Base-by-base conservation (phyloP, 2,797 vertebrate species). In the Enteromius unitaeniatus region DNA sequence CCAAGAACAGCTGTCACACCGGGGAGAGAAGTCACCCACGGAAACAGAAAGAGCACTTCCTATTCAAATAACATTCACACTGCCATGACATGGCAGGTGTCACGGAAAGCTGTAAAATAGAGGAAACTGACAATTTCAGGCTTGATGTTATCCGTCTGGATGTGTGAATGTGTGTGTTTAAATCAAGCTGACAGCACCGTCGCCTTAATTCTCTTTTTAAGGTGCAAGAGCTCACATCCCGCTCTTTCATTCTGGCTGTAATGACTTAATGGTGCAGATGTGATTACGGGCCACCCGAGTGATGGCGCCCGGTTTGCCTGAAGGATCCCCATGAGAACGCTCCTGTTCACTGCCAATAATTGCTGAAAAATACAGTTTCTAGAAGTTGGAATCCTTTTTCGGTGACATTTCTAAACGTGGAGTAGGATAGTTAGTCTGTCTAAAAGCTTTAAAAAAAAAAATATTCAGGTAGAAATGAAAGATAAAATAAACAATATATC, bases 1-100 rank as follows among this genome's bases (percentile, higher is more conserved):
- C 88, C 89, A 87, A 87, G 88, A 87, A 55, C 86, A 86, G 91
- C 90, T 89, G 90, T 89, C 89, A 88, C 88, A 83, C 86, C 81
- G 9, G 81, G 88, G 87, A 86, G 87, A 86, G 45, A 85, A 88
- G 91, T 88, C 90, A 87, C 87, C 85, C 8, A 84, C 49, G 84
- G 69, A 84, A 85, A 60, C 65, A 73, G 45, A 82, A 82, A 6
- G 26, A 64, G 21, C 64, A 70, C 82, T 83, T 83, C 45, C 69
- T 34, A 83, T 84, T 85, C 68, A 85, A 83, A 83, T 70, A 70
- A 83, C 75, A 82, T 42, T 34, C 45, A 51, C 47, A 31, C 14
- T 64, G 26, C 31, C 55, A 58, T 78, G 81, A 79, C 74, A 82
- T 65, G 79, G 78, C 55, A 80, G 19, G 72, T 77, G 78, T 64